These are phyloP conservation scores for Tetragnatha versicolor DNA, from an alignment of 1,140 invertebrate species.

Conservation along the genomic window DNA sequence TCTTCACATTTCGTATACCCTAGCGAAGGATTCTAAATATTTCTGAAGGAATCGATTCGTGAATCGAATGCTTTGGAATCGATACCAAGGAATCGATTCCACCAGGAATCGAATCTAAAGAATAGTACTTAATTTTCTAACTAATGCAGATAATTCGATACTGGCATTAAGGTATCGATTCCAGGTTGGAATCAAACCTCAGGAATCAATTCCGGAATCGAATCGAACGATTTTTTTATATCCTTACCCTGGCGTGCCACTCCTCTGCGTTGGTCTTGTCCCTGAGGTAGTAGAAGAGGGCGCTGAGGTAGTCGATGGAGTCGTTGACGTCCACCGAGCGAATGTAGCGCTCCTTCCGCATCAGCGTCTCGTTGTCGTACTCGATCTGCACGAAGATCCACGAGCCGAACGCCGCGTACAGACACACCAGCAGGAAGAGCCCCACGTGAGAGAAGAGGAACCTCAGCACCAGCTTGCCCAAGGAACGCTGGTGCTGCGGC, in stretches of 20 bases:
- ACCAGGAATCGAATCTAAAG: too few relatives aligned
- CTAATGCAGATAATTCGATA: too few relatives aligned
- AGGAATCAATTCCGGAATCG: too few relatives aligned
- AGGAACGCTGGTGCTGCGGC: constrained; percentile 19
- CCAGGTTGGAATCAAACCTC: too few relatives aligned
- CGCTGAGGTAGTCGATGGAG: constrained; percentile 57
- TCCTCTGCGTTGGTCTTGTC: constrained; percentile 12
- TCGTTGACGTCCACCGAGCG: constrained; percentile 57
- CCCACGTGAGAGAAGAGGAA: constrained; percentile 60
- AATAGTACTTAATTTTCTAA: too few relatives aligned
- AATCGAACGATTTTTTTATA: too few relatives aligned
- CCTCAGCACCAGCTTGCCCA: constrained; percentile 51
- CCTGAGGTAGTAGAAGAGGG: constrained; percentile 58
- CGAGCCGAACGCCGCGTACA: constrained; percentile 57
- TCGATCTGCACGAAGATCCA: constrained; percentile 57
- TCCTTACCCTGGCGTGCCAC: not conserved
- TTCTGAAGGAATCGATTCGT: too few relatives aligned
- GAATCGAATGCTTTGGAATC: too few relatives aligned
- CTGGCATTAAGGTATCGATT: too few relatives aligned
- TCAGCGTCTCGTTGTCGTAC: constrained; percentile 50
- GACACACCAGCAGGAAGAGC: constrained; percentile 58
- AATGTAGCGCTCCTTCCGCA: constrained; percentile 41
- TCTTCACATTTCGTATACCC: too few relatives aligned
- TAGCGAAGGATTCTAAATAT: too few relatives aligned
- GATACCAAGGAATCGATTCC: too few relatives aligned